Conservation (phyloP, 2,797 vertebrate genomes). For the Columba guinea region DNA sequence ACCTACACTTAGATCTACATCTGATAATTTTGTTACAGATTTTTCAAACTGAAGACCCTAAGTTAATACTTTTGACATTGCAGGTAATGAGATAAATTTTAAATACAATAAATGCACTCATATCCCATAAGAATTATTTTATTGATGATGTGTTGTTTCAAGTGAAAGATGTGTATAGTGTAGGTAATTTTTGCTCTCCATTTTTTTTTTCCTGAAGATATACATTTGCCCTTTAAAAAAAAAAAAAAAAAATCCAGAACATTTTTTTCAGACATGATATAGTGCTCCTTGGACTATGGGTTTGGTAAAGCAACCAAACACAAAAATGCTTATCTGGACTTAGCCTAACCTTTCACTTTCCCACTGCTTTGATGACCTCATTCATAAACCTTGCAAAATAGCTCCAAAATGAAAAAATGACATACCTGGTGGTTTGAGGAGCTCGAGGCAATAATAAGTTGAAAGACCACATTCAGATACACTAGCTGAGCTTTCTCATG, state of each 20-base stretch:
- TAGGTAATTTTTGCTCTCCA: background rate
- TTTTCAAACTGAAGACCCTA: background rate
- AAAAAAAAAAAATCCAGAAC: too few relatives aligned
- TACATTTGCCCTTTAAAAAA: fast-evolving
- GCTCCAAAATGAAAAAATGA: background rate
- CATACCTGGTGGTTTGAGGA: background rate
- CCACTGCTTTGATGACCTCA: background rate
- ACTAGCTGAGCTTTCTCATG: background rate
- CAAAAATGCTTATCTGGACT: background rate
- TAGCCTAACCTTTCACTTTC: background rate
- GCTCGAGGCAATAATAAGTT: background rate
- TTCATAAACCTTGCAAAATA: background rate
- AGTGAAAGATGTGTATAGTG: background rate
- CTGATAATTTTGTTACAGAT: background rate
- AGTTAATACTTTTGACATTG: background rate
- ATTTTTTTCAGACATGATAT: background rate
- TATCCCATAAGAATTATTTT: background rate
- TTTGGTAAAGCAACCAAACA: background rate
- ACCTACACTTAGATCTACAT: background rate
- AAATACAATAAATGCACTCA: background rate
- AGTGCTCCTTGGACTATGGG: background rate
- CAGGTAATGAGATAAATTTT: background rate
- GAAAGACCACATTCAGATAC: background rate
- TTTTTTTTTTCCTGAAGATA: too few relatives aligned
- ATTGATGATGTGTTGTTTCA: background rate